Evolutionary conservation across 92 coral and sea anemone species (phyloP).

Genomic region (Siderastrea siderea): DNA sequence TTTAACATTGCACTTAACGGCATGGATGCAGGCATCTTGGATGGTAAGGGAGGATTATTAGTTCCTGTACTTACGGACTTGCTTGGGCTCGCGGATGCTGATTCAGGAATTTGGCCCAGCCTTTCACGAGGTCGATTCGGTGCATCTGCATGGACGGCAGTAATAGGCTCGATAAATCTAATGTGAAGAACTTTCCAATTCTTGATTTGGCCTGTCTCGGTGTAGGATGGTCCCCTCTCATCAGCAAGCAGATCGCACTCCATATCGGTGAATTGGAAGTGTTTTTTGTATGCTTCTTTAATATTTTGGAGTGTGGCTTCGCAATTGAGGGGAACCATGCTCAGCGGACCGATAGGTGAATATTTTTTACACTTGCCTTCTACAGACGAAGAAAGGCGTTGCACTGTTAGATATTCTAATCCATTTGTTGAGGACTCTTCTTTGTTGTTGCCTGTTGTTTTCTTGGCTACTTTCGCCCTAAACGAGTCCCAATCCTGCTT

Average conservation of each 20-base stretch:
- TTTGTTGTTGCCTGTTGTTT: conserved; percentile 40
- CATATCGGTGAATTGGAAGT: conserved; percentile 64
- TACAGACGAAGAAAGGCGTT: not conserved
- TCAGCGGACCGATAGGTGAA: conserved; percentile 73
- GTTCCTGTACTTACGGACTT: not conserved
- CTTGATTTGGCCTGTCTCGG: conserved; percentile 59
- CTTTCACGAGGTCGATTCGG: not conserved
- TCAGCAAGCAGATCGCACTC: conserved; percentile 78
- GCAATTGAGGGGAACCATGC: conserved; percentile 61
- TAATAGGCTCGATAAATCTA: conserved; percentile 55
- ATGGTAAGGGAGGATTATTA: too few relatives aligned
- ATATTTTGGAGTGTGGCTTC: conserved; percentile 63
- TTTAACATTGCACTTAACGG: too few relatives aligned
- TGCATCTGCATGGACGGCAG: conserved; percentile 15
- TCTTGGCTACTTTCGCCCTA: conserved; percentile 29
- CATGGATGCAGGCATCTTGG: too few relatives aligned
- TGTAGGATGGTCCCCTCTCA: conserved; percentile 75
- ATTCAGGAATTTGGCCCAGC: too few relatives aligned
- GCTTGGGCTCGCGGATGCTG: conserved; percentile 29
- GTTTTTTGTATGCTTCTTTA: conserved; percentile 63
- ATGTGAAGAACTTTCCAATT: conserved; percentile 76
- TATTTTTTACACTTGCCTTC: conserved; percentile 72
- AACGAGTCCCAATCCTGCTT: conserved; percentile 30
- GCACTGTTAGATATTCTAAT: too few relatives aligned
- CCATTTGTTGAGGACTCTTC: too few relatives aligned